A percentile compares a stretch with the other conserved stretches of the same genome.
phyloP scores from a whole-genome alignment of 2,888 invertebrate species.

The Drosophila sordidapex region DNA sequence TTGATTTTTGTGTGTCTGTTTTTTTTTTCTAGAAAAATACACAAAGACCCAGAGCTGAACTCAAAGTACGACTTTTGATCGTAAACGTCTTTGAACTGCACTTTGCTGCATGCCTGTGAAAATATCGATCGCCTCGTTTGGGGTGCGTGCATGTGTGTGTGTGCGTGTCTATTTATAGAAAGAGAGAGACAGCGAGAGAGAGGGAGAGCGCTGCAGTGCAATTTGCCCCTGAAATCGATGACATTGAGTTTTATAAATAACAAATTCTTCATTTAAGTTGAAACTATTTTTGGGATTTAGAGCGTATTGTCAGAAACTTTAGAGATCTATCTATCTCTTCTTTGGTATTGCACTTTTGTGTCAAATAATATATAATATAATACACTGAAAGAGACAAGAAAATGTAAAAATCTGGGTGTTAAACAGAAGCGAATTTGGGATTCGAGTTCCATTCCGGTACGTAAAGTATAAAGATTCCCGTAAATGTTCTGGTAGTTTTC shows the following conservation, averaged over 20 bases:
- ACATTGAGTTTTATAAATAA: slow-evolving; percentile 14
- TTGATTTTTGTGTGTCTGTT: slow-evolving; percentile 14
- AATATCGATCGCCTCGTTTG: slow-evolving; percentile 74
- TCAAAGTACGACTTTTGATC: slow-evolving; percentile 35
- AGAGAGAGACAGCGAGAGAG: neutral
- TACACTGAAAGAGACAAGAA: neutral
- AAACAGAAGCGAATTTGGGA: neutral
- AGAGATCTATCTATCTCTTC: neutral
- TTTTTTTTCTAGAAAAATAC: slow-evolving; percentile 43
- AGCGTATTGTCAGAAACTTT: neutral
- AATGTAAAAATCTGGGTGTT: neutral
- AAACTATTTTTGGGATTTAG: neutral
- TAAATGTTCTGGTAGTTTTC: neutral
- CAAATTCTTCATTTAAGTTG: neutral
- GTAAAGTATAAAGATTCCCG: neutral
- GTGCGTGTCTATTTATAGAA: neutral
- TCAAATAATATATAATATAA: neutral
- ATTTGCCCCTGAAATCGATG: slow-evolving; percentile 5
- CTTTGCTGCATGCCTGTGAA: slow-evolving; percentile 73
- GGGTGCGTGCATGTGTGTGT: slow-evolving; percentile 53
- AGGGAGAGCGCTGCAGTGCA: neutral
- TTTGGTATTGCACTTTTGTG: too few relatives aligned
- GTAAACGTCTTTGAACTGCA: slow-evolving; percentile 25
- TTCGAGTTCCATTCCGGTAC: neutral
- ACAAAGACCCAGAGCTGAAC: slow-evolving; percentile 11